Evolutionary conservation across 2,113 vertebrate species (phyloP).

Genomic region (Perca fluviatilis): DNA sequence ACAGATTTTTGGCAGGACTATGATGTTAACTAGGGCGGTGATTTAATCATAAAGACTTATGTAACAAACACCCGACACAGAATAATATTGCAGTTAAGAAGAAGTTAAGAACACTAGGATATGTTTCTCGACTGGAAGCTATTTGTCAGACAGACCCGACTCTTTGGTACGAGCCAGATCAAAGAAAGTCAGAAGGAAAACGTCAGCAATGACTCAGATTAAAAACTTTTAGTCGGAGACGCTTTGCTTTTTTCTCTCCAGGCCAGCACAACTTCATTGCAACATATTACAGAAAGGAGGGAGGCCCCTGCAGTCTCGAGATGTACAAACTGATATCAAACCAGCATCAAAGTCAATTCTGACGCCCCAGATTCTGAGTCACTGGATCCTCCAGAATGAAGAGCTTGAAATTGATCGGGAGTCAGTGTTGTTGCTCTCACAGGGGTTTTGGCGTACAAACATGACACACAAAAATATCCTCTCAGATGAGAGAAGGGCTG

Average conservation of each 20-base stretch:
- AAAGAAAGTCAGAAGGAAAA: slow-evolving; percentile 54
- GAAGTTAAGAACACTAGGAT: slow-evolving; percentile 1
- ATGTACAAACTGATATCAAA: slow-evolving; percentile 51
- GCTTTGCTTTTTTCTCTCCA: slow-evolving; percentile 31
- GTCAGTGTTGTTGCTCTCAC: slow-evolving; percentile 13
- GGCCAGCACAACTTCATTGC: slow-evolving; percentile 43
- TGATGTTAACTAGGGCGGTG: background rate
- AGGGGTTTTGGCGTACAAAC: slow-evolving; percentile 15
- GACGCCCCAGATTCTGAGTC: slow-evolving; percentile 48
- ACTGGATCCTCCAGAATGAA: slow-evolving; percentile 19
- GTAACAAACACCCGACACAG: slow-evolving; percentile 19
- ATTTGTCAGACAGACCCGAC: slow-evolving; percentile 40
- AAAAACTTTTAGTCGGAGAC: slow-evolving; percentile 39
- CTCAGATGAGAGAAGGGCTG: background rate
- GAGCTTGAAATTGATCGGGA: slow-evolving; percentile 23
- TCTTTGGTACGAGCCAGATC: slow-evolving; percentile 41
- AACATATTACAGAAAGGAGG: slow-evolving; percentile 47
- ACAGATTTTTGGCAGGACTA: background rate
- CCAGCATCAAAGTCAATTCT: slow-evolving; percentile 68
- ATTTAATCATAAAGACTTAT: slow-evolving; percentile 42
- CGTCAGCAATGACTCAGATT: slow-evolving; percentile 59
- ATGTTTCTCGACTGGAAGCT: slow-evolving; percentile 35
- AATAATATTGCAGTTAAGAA: background rate
- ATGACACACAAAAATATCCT: slow-evolving; percentile 6
- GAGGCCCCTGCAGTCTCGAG: slow-evolving; percentile 49